A percentile compares a stretch with the other conserved stretches of the same genome.
phyloP scores from a whole-genome alignment of 30 jellyfish, hydroid and myxozoan species.

The Mastigias papua region DNA sequence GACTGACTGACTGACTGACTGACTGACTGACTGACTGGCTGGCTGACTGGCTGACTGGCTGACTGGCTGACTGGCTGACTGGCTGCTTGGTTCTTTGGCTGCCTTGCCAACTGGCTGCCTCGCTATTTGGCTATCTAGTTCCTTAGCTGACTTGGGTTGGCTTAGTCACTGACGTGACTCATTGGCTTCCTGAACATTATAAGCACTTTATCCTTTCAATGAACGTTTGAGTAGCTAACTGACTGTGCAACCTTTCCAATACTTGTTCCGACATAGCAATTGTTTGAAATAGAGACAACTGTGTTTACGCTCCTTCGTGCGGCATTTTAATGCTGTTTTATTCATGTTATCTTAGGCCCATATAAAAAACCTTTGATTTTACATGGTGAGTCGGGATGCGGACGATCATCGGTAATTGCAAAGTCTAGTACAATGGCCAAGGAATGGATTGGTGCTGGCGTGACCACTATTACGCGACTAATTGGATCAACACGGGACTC shows the following conservation, averaged over 20 bases:
- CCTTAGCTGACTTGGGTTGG: too few species aligned
- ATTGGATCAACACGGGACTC: constrained; percentile 82
- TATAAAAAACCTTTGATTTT: constrained; percentile 59
- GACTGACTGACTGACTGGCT: not conserved
- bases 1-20: not conserved
- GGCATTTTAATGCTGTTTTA: not conserved
- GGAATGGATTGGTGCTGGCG: constrained; percentile 70
- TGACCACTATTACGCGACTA: constrained; percentile 67
- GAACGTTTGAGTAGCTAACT: too few species aligned
- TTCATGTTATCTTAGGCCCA: too few species aligned
- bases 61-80: not conserved
- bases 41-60: too few species aligned
- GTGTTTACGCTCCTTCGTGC: not conserved
- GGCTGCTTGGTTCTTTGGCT: not conserved
- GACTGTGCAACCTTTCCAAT: too few species aligned
- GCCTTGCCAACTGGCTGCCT: too few species aligned
- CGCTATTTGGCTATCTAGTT: too few species aligned
- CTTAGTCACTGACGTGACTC: too few species aligned
- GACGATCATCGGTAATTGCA: constrained; percentile 54
- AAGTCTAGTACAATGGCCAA: constrained; percentile 62
- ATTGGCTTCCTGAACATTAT: too few species aligned
- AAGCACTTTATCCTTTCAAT: too few species aligned
- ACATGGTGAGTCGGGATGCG: constrained; percentile 65
- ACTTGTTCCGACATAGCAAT: too few species aligned
- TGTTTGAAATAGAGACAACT: too few species aligned